phyloP scores from a whole-genome alignment of 1,140 invertebrate species.

The Zelostemma sp. region DNA sequence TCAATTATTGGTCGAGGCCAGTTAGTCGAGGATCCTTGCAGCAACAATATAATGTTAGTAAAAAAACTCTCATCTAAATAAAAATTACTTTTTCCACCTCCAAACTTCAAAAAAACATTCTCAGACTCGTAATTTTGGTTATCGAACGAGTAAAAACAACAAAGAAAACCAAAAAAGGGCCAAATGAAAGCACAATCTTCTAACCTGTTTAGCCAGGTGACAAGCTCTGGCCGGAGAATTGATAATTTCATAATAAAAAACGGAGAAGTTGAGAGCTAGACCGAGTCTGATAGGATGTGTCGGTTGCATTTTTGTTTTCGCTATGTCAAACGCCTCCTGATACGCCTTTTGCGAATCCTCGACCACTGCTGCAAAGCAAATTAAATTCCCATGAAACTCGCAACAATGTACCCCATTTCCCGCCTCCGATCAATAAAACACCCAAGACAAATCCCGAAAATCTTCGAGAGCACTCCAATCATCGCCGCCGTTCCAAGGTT shows the following conservation, averaged over 20 bases:
- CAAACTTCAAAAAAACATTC: no score
- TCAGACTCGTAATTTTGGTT: no score
- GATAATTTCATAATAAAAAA: slow-evolving; percentile 99
- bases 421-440: background rate
- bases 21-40: slow-evolving; percentile 36
- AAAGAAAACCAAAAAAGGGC: slow-evolving; percentile 11
- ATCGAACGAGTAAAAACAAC: background rate
- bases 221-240: slow-evolving; percentile 97
- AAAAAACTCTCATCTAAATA: slow-evolving; percentile 28
- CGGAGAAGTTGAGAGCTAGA: slow-evolving; percentile 97
- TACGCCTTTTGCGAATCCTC: slow-evolving; percentile 99
- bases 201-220: slow-evolving; percentile 97
- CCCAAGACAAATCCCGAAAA: background rate
- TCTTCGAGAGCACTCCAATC: slow-evolving; percentile 9
- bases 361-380: slow-evolving; percentile 85
- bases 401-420: background rate
- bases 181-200: slow-evolving; percentile 16
- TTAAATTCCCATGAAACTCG: background rate
- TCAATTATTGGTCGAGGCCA: slow-evolving; percentile 18
- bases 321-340: slow-evolving; percentile 98
- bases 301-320: slow-evolving; percentile 97
- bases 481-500: slow-evolving; percentile 5
- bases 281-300: slow-evolving; percentile 97
- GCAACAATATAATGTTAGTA: slow-evolving; percentile 32
- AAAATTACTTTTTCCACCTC: no score